Base-by-base conservation (phyloP, 37 sponge, comb jelly and placozoan species). In the Spongilla lacustris region DNA sequence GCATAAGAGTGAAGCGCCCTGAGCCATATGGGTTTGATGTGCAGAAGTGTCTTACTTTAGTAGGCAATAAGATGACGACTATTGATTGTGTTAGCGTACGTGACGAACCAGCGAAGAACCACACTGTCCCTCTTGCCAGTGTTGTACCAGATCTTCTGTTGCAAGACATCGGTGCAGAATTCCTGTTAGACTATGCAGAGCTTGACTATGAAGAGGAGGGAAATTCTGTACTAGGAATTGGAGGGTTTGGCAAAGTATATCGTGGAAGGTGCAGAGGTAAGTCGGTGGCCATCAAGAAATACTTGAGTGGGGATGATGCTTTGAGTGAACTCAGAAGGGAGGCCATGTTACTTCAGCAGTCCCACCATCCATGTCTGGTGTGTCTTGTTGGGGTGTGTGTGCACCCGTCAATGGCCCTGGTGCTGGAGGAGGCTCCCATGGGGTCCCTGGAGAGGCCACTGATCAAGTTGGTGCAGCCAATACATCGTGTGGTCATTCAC, bases 191-290 rank as follows among this genome's bases (percentile, higher is more conserved):
- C 23, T 67, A 73, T 9, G 80, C 76, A 17, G 88, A 97, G 46
- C 48, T 97, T 29, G 72, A 70, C 23, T 94, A 84, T 74, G 33
- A 76, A 48, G 78, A 85, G 79, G 91, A 94, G 50, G 88, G 85
- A 4, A 71, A 92, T 22, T 78, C 85, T 21, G 75, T 88, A 14
- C 93, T 97, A 23, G 97, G 97, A 22, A 71, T 75, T 34, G 97
- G 97, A 22, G 97, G 91, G 28, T 97, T 82, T 80, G 95, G 97
- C 32, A 83, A 90, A n/a, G 97, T 97, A 13, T 97, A 90, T 76
- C 71, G 88, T 34, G 97, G 97, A 0, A 87, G 82, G n/a, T 90
- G 85, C 71, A 68, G 81, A 0, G 91, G 80, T 3, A 86, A 90
- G 67, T 85, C 91, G 24, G 93, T 97, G 19, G 95, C 95, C 35